Percentiles rank a stretch among this genome's conserved stretches.
phyloP scores from a whole-genome alignment of 1,140 invertebrate genomes.

The Aphaenogaster rudis region DNA sequence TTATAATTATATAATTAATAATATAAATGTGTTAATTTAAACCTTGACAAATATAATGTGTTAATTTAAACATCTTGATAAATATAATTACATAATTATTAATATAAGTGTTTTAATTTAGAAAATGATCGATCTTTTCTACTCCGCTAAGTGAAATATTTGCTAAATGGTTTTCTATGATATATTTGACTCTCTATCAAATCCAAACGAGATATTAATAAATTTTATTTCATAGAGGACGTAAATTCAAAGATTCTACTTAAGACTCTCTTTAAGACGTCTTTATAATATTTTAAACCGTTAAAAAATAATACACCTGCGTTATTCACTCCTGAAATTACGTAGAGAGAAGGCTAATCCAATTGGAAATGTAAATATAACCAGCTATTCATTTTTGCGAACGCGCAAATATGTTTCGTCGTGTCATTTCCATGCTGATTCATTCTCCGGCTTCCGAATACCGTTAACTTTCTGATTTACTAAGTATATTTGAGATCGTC shows the following conservation, averaged over 20 bases:
- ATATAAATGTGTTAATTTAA: no score
- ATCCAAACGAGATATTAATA: neutral
- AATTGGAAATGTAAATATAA: slow-evolving; percentile 50
- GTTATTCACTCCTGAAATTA: neutral
- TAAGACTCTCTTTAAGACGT: neutral
- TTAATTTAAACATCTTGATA: no score
- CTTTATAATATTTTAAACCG: neutral
- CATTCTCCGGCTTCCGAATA: neutral
- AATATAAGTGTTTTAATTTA: neutral
- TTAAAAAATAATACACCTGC: neutral
- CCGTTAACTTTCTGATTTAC: slow-evolving; percentile 56
- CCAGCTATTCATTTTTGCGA: slow-evolving; percentile 24
- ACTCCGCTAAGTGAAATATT: neutral
- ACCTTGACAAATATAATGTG: no score
- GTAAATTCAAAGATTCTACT: neutral
- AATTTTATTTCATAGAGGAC: neutral
- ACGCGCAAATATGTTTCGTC: slow-evolving; percentile 37
- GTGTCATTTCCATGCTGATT: slow-evolving; percentile 47
- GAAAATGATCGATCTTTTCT: neutral
- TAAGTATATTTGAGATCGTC: slow-evolving; percentile 50
- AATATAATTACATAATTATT: no score
- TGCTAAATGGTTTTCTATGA: neutral
- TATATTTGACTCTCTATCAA: neutral
- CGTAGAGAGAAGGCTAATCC: slow-evolving; percentile 27
- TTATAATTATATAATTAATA: no score